Base-by-base conservation (phyloP, 2,797 vertebrate genomes). In the Sebastes glaucus region DNA sequence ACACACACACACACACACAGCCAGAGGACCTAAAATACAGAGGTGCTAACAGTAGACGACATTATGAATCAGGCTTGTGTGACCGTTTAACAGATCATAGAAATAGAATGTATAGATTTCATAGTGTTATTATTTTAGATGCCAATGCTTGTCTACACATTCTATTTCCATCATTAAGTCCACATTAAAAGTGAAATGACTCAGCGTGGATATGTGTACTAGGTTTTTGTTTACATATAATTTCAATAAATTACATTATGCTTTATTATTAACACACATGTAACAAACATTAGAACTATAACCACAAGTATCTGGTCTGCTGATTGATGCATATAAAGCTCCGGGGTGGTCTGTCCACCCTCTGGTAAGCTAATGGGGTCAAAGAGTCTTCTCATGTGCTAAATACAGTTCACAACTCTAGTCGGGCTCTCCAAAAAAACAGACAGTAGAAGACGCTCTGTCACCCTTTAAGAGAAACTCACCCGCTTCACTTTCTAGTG, bases 221-320 rank as follows among this genome's bases (percentile, higher is more conserved):
- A 80, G 84, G 66, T 84, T 88, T 82, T 83, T 86, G 79, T 93
- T 87, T 83, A 87, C 78, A 91, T 88, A 90, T 76, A 78, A 79
- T 89, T 93, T 94, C 78, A 95, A 96, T 96, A 95, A 96, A 92
- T 95, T 95, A 95, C 94, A 93, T 77, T 90, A 93, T 88, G 85
- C 82, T 91, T 90, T 82, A 92, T 95, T 90, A 94, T 95, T 78
- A 92, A 93, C 93, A 95, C 93, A 93, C 88, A 82, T 75, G 78
- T 91, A 93, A 94, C 93, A 95, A 94, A 96, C 91, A 91, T 92
- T 92, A 94, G 90, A 94, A 90, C 90, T 89, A 87, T 59, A 94
- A 93, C 91, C 96, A 96, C 95, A 96, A 95, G 96, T 96, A 87
- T 96, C 95, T 94, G 95, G 95, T 96, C 95, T 93, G 90, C 86